Base-by-base conservation (phyloP, 1,140 invertebrate genomes). In the Hypsibius dujardini region DNA sequence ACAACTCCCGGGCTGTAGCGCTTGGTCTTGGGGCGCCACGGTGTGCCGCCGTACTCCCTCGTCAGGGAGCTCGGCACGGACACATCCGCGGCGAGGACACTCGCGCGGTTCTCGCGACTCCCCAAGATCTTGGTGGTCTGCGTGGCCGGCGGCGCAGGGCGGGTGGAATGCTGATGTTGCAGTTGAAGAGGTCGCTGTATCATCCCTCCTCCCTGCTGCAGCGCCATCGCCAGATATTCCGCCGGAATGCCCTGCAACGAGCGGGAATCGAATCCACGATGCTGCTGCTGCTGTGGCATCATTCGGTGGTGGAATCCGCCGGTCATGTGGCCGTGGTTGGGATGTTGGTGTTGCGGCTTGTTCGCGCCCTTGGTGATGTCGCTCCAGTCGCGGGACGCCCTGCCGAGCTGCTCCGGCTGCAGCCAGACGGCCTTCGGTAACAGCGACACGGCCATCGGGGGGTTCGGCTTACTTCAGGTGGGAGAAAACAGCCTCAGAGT, bases 311-410 rank as follows among this genome's bases (percentile, higher is more conserved):
- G 50, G 50, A 12, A n/a, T 56, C n/a, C 7, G 50, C 7, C 7
- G 50, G 7, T 56, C 50, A 12, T 7, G 50, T 12, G 50, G n/a
- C n/a, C 7, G 50, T 56, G 50, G 7, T 56, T 7, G 45, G 7
- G 62, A 67, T 67, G 62, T 12, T 67, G 12, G 62, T 12, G 12
- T 12, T 12, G 3, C 12, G 62, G 12, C 42, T 67, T 67, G 62
- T 12, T 15, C 12, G 62, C 62, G 62, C 62, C 62, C 45, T 42
- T 67, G 62, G 62, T 67, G 42, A 67, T 67, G 62, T 67, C 62
- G 3, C 12, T 15, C 62, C 62, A 67, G 62, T 67, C 62, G 42
- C 62, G 62, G 12, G 62, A 12, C 7, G 62, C 45, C 62, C 62
- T 12, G 12, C 62, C 62, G 3, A 67, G 12, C 42, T 67, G 62